Evolutionary conservation across 1,140 invertebrate species (phyloP), one percentile per base, ranked within the genome.

Genomic region (Drosophila lacertosa): DNA sequence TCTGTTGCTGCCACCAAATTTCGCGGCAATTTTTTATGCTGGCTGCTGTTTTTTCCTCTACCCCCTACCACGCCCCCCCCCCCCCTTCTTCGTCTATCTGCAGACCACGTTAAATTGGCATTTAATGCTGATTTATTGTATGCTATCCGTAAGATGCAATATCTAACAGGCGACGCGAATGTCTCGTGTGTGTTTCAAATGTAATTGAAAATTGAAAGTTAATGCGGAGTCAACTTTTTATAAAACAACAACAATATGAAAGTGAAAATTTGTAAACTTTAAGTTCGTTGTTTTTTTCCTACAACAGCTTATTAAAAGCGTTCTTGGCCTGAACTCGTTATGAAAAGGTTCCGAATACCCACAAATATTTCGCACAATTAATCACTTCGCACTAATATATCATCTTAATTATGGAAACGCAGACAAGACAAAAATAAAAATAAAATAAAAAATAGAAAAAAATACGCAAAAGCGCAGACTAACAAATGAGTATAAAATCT

Each of bases 291-390:
- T 18, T n/a, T 15, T 6, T 11, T 29, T 24, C 0, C 22, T n/a
- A 32, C 18, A 42, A 47, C 13, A 16, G 18, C 35, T 63, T 29
- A 53, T 65, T 57, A 51, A 72, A 54, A 20, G 40, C 22, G 68
- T 78, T 77, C 74, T 78, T 78, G 74, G 72, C 57, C 60, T 45
- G 18, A 67, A 71, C 77, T n/a, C 39, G 47, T 50, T 22, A 50
- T 62, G 45, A 64, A 77, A 65, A 65, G 55, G 11, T 65, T 44
- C 5, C 54, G 18, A 64, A 70, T 74, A 60, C 39, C 26, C 26
- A 66, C 42, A 29, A 75, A 57, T 33, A 73, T 67, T 81, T 76
- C 58, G 62, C 77, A 76, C 63, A 68, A 81, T 80, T 57, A 80
- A 81, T 81, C 73, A 81, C 53, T 40, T 4, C 10, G 13, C 57